Evolutionary conservation across 2,797 vertebrate genomes (phyloP).

Genomic region (Sphenopsis melanotis): DNA sequence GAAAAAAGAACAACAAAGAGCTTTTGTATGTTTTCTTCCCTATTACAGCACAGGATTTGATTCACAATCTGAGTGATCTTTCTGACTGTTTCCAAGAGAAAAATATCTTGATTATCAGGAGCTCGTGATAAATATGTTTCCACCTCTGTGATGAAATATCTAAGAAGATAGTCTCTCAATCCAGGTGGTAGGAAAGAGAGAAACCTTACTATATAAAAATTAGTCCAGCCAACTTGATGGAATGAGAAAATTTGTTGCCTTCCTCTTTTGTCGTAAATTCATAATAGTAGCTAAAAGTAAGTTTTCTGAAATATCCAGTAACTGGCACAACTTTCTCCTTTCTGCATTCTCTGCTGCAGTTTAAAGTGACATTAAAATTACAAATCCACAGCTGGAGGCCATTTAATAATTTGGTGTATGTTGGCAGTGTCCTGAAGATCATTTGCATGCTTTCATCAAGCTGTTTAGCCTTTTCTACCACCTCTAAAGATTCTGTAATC

Average conservation of each 20-base stretch:
- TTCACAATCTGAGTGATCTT: neutral
- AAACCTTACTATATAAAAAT: neutral
- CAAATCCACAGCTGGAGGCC: neutral
- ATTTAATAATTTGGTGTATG: neutral
- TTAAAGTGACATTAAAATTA: neutral
- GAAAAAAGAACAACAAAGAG: neutral
- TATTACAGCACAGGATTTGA: neutral
- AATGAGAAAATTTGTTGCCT: neutral
- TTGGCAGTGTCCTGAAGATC: slow-evolving; percentile 9
- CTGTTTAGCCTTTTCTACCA: neutral
- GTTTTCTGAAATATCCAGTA: neutral
- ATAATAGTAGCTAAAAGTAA: neutral
- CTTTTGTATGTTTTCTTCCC: neutral
- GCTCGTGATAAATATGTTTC: neutral
- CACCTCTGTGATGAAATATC: neutral
- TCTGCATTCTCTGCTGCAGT: neutral
- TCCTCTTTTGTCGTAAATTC: neutral
- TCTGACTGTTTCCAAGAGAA: neutral
- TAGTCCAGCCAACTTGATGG: neutral
- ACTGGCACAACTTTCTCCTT: neutral
- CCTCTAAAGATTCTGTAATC: neutral
- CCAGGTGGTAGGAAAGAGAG: neutral
- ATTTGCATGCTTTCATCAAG: slow-evolving; percentile 44
- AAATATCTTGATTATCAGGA: neutral
- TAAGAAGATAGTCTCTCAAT: neutral